A percentile compares a stretch with the other conserved stretches of the same genome.
phyloP scores from a whole-genome alignment of 2,888 invertebrate genomes.

The Vesta saturnalis region DNA sequence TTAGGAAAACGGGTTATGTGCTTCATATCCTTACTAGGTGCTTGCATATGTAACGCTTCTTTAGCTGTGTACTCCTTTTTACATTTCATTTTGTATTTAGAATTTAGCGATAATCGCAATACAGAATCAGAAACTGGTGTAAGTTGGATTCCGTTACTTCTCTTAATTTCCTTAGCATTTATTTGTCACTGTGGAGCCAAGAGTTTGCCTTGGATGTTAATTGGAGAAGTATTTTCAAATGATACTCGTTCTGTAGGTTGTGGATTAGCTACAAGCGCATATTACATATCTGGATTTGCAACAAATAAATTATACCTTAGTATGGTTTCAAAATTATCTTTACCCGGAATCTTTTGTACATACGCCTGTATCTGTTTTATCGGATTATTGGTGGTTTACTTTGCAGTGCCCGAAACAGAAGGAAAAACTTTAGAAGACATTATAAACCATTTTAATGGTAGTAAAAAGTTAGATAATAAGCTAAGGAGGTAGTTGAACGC shows the following conservation, averaged over 20 bases:
- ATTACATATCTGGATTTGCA: constrained; percentile 79
- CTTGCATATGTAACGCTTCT: not conserved
- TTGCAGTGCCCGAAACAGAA: constrained; percentile 83
- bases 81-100: not conserved
- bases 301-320: constrained; percentile 78
- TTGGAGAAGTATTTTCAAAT: constrained; percentile 80
- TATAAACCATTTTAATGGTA: constrained; percentile 74
- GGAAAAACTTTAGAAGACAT: constrained; percentile 78
- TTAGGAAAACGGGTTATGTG: constrained; percentile 77
- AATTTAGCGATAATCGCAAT: constrained; percentile 11
- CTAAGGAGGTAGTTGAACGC: too few relatives aligned
- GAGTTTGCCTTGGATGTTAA: constrained; percentile 81
- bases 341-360: constrained; percentile 78
- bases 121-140: not conserved
- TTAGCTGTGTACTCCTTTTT: not conserved
- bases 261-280: constrained; percentile 76
- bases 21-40: constrained; percentile 73
- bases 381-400: constrained; percentile 73
- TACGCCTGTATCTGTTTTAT: constrained; percentile 71
- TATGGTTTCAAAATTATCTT: constrained; percentile 70
- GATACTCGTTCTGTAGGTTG: constrained; percentile 76
- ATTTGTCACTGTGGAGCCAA: constrained; percentile 76
- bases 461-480: constrained; percentile 64
- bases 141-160: constrained; percentile 74
- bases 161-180: constrained; percentile 74